These are phyloP conservation scores for Petroica traversi DNA, from an alignment of 2,113 vertebrate genomes.

Conservation along the genomic window DNA sequence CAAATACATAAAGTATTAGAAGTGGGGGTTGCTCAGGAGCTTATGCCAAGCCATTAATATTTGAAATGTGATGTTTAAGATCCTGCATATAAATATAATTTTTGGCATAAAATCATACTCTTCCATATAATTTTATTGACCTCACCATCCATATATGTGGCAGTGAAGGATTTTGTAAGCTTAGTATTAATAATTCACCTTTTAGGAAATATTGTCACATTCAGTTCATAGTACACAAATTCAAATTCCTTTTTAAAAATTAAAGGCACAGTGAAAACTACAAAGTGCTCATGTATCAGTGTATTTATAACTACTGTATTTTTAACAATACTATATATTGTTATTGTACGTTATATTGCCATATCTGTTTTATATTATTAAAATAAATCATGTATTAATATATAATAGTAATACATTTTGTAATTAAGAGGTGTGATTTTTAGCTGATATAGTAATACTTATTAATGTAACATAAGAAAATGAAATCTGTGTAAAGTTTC, in stretches of 20 bases:
- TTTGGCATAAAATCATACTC: conserved; percentile 10
- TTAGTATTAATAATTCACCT: neutral
- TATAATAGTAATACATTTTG: neutral
- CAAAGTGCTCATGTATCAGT: neutral
- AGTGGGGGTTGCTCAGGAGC: neutral
- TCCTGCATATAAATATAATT: neutral
- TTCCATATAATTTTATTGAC: neutral
- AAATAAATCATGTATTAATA: neutral
- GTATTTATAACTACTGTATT: neutral
- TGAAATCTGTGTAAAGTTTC: neutral
- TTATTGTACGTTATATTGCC: accelerated
- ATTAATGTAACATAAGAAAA: neutral
- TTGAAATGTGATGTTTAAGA: conserved; percentile 1
- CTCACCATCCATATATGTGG: neutral
- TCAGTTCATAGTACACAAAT: neutral
- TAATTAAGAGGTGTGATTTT: neutral
- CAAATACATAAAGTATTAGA: conserved; percentile 38
- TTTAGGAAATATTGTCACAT: neutral
- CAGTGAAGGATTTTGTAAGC: neutral
- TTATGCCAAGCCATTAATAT: conserved; percentile 34
- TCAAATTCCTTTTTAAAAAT: neutral
- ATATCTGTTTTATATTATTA: neutral
- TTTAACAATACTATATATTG: accelerated
- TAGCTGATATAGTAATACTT: neutral
- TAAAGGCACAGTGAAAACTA: neutral